Base-by-base conservation (phyloP, 37 sponge, comb jelly and placozoan genomes). In the Aplysina aerophoba region DNA sequence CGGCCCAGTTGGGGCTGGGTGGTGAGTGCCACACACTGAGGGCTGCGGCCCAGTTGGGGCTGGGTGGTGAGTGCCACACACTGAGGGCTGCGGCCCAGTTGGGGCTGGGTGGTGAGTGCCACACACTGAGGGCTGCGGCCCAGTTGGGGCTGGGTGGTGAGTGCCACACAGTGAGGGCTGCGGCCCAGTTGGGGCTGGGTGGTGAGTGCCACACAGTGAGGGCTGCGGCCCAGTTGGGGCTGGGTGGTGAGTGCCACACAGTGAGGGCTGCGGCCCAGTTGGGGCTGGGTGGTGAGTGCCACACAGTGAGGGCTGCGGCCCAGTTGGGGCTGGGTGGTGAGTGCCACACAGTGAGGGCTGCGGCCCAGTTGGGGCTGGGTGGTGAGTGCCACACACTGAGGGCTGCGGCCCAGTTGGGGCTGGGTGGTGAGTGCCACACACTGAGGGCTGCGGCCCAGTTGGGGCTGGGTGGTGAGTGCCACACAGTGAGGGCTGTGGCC, bases 121-220 rank as follows among this genome's bases (percentile, higher is more conserved):
- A 93, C 0, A 84, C 87, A 20, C 58, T 97, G 77, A 84, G 94
- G 56, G 90, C 88, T 59, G 96, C 94, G 15, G 99, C 97, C 28
- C 60, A 68, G 19, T 83, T 99, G 17, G 99, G 99, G 35, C 95
- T 97, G 83, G 99, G 94, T 53, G 99, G 96, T 84, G 57, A 56
- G 60, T 31, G 33, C 12, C 93, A 93, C 0, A 84, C 87, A 20
- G 54, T 97, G 77, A 84, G 94, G 56, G 90, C 88, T 59, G 96
- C 94, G 15, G 99, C 97, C 28, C 60, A 68, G 19, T 83, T 99
- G 17, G 99, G 99, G 35, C 95, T 97, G 83, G 99, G 94, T 53
- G 99, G 96, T 84, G 57, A 56, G 60, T 31, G 33, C 12, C 93
- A 93, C 0, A 84, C 87, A 20, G 54, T 97, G 77, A 84, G 94